phyloP scores from a whole-genome alignment of 1,140 invertebrate species.

The Ostrea denselamellosa region DNA sequence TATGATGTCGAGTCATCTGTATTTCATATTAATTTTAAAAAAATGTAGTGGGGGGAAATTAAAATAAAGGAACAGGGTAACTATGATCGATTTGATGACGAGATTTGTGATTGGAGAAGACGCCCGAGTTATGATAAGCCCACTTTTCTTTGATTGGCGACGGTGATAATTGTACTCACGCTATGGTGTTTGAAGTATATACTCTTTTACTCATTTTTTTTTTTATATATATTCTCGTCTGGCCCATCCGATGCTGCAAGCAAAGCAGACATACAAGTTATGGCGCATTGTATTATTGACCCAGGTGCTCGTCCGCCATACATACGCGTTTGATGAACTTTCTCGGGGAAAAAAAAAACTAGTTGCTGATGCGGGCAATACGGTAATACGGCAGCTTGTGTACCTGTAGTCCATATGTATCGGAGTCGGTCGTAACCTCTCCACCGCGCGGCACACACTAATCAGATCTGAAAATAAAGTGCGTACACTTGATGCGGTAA shows the following conservation, averaged over 20 bases:
- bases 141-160: constrained; percentile 16
- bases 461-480: constrained; percentile 25
- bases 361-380: constrained; percentile 31
- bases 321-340: constrained; percentile 34
- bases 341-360: constrained; percentile 5
- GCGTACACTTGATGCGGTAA: constrained; percentile 37
- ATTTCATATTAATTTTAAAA: no score
- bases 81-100: background rate
- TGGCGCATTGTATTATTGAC: constrained; percentile 11
- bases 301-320: constrained; percentile 24
- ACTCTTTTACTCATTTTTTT: background rate
- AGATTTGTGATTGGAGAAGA: constrained; percentile 23
- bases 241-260: constrained; percentile 17
- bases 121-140: background rate
- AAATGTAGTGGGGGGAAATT: no score
- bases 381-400: background rate
- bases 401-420: constrained; percentile 33
- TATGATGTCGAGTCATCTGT: no score
- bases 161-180: background rate
- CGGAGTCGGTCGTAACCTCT: constrained; percentile 18
- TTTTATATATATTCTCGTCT: constrained; percentile 4
- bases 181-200: background rate
- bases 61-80: background rate
- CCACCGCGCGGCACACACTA: constrained; percentile 16
- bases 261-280: constrained; percentile 8